Base-by-base conservation (phyloP, 2,797 vertebrate species). In the Apogon talboti region DNA sequence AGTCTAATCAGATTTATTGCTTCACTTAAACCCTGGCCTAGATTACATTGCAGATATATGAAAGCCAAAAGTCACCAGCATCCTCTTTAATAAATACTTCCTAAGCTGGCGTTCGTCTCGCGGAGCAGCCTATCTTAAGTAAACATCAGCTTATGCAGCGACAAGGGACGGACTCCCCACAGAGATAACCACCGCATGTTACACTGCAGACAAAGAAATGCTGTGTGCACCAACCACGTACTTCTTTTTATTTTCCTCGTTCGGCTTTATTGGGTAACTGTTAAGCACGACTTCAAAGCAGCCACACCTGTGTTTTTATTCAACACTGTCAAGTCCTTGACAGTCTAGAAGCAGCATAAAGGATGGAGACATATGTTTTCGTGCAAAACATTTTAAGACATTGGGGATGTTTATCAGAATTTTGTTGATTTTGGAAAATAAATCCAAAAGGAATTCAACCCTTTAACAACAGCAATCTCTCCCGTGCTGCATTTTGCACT, bases 91-190 rank as follows among this genome's bases (percentile, higher is more conserved):
- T 76, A 83, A 85, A 78, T 66, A 66, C 11, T 11, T 61, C 59
- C 37, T 65, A 55, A 69, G 65, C 66, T 76, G 65, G 67, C 2
- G 47, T 79, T 55, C 60, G 65, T 50, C 62, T 74, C 2, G 0
- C 15, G 40, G 56, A 51, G 41, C 73, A 49, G 55, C 63, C 8
- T 77, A 87, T 87, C 87, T 90, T 79, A 78, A 79, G 69, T 63
- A 87, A 89, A 91, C 82, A 82, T 80, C 71, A 19, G 67, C 18
- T 21, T 66, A 40, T 48, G 74, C 72, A 61, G 40, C 24, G 7
- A 47, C 38, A 5, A 44, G 33, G 73, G 78, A 67, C 74, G 69
- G 74, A 55, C 72, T 19, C n/a, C 41, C 65, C 60, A 37, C 66
- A 16, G 63, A 75, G 80, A 87, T 78, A 84, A 69, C 54, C 10